phyloP scores from a whole-genome alignment of 2,113 vertebrate species.

The Protobothrops mucrosquamatus region DNA sequence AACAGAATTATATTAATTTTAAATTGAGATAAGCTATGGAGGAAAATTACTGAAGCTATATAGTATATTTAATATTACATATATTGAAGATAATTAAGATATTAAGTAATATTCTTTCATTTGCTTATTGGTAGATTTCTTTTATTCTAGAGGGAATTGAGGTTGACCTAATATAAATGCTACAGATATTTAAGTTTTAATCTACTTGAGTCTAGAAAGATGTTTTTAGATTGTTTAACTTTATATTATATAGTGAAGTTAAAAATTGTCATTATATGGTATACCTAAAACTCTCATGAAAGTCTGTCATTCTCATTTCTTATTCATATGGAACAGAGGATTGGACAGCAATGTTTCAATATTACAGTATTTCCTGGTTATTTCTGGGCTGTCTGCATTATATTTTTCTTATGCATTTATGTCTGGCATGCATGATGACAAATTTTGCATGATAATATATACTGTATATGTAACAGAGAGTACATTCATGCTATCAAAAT shows the following conservation, averaged over 20 bases:
- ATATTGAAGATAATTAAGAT: constrained; percentile 4
- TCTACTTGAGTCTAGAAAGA: constrained; percentile 26
- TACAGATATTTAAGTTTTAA: constrained; percentile 41
- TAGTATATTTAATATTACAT: constrained; percentile 20
- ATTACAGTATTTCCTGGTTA: constrained; percentile 77
- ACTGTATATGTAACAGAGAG: constrained; percentile 64
- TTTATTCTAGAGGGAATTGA: constrained; percentile 30
- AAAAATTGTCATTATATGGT: constrained; percentile 55
- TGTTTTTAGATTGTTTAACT: constrained; percentile 56
- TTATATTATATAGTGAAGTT: constrained; percentile 53
- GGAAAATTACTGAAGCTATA: not conserved
- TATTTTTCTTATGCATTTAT: constrained; percentile 66
- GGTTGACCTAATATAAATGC: constrained; percentile 38
- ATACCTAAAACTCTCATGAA: constrained; percentile 64
- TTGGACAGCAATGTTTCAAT: constrained; percentile 72
- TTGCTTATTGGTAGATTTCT: constrained; percentile 1
- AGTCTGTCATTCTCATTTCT: constrained; percentile 79
- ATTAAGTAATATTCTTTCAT: not conserved
- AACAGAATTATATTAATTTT: not conserved
- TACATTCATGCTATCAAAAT: constrained; percentile 59
- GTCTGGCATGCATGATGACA: constrained; percentile 73
- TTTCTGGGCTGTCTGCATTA: constrained; percentile 82
- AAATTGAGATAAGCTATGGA: not conserved
- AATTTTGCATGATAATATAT: constrained; percentile 71
- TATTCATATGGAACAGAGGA: constrained; percentile 79